Percentiles rank a stretch among this genome's conserved stretches.
Conservation (phyloP, 1,140 invertebrate species). For the Pseudomyrmex pallidus region DNA sequence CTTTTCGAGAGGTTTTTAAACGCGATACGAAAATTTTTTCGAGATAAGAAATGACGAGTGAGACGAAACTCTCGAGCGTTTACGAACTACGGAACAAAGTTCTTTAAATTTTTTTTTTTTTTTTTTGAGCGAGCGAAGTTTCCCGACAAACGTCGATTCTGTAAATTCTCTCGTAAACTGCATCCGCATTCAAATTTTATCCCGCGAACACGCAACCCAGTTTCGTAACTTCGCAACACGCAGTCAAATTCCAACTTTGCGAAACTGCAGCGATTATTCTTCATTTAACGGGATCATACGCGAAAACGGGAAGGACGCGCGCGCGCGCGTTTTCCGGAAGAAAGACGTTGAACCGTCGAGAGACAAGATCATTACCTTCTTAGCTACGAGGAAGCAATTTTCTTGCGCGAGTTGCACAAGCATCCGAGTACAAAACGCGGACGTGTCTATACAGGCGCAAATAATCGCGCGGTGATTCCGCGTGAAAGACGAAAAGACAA, state of each 20-base stretch:
- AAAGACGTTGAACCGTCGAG: constrained; percentile 21
- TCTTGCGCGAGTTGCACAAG: constrained; percentile 4
- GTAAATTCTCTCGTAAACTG: background rate
- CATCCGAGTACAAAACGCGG: constrained; percentile 21
- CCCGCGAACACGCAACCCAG: background rate
- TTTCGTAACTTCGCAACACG: background rate
- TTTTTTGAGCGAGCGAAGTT: no score
- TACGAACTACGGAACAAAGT: no score
- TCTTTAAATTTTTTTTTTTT: no score
- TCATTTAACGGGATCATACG: constrained; percentile 5
- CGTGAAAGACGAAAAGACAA: background rate
- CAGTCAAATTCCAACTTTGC: background rate
- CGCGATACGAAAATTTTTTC: no score
- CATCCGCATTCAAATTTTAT: constrained; percentile 4
- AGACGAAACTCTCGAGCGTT: no score
- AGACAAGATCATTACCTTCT: constrained; percentile 25
- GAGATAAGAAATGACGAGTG: no score
- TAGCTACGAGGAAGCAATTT: constrained; percentile 31
- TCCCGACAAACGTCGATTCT: background rate
- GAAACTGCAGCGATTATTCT: background rate
- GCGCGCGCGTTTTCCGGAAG: background rate
- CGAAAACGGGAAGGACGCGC: background rate
- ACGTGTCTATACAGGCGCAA: background rate
- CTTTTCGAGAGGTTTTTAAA: no score
- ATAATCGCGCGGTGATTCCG: background rate